phyloP scores from a whole-genome alignment of 92 coral and sea anemone species.

The Meandrina meandrites region DNA sequence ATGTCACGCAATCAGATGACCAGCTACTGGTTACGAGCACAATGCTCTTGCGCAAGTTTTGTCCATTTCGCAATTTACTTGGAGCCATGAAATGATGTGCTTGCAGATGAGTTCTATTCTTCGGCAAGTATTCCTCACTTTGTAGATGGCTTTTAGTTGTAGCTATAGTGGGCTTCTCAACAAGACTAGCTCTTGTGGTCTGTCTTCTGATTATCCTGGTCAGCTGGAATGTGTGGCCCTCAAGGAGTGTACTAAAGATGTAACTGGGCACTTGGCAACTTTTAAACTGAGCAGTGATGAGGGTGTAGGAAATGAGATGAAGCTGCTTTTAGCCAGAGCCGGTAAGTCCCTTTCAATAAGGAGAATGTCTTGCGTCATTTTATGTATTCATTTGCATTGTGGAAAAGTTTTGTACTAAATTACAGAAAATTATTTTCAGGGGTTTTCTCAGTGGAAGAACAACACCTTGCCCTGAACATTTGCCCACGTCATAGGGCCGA shows the following conservation, averaged over 20 bases:
- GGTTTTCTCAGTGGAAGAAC: not conserved
- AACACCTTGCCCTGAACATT: conserved; percentile 3
- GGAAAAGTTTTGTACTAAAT: not conserved
- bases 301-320: conserved; percentile 16
- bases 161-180: conserved; percentile 22
- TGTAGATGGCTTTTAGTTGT: no score
- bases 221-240: conserved; percentile 15
- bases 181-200: conserved; percentile 13
- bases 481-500: conserved; percentile 36
- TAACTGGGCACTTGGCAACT: conserved; percentile 27
- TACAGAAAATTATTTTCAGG: no score
- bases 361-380: no score
- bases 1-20: no score
- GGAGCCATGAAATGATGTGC: no score
- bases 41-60: no score
- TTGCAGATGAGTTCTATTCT: no score
- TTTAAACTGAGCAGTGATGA: conserved; percentile 38
- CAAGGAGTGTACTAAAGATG: conserved; percentile 43
- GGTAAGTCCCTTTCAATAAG: not conserved
- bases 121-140: no score
- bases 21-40: no score
- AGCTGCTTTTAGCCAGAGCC: not conserved
- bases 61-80: no score
- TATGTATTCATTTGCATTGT: not conserved
- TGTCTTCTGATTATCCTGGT: conserved; percentile 15